Evolutionary conservation across 2,113 vertebrate genomes (phyloP).

Genomic region (Chunga burmeisteri): DNA sequence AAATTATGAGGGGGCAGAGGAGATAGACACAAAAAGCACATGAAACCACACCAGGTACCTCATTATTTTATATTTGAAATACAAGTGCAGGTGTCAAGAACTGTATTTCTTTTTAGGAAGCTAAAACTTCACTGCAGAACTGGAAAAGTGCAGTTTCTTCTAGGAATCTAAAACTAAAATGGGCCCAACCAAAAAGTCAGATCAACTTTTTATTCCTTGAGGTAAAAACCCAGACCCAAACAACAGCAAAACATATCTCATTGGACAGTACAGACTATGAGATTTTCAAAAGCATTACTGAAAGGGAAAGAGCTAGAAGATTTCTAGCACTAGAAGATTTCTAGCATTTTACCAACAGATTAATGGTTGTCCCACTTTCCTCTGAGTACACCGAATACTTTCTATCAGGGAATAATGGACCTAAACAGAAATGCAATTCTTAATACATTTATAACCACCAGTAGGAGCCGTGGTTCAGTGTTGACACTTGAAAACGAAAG

Average conservation of each 20-base stretch:
- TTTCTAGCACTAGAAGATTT: not conserved
- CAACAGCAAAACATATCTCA: not conserved
- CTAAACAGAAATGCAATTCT: not conserved
- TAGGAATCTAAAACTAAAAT: not conserved
- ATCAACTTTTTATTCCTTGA: not conserved
- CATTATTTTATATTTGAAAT: not conserved
- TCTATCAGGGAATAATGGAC: rapidly evolving
- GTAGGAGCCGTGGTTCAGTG: not conserved
- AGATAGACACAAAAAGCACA: not conserved
- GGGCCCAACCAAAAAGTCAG: not conserved
- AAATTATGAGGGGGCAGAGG: not conserved
- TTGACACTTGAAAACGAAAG: not conserved
- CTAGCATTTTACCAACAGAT: not conserved
- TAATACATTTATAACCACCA: not conserved
- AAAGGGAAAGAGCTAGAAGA: not conserved
- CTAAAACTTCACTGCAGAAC: not conserved
- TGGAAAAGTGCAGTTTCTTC: not conserved
- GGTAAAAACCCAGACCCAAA: not conserved
- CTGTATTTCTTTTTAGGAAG: not conserved
- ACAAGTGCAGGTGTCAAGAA: not conserved
- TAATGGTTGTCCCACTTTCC: not conserved
- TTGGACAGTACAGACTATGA: not conserved
- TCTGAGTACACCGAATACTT: rapidly evolving
- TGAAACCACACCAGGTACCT: not conserved
- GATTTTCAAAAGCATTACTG: not conserved